Base-by-base conservation (phyloP, 2,888 invertebrate species). In the Polietes domitor region DNA sequence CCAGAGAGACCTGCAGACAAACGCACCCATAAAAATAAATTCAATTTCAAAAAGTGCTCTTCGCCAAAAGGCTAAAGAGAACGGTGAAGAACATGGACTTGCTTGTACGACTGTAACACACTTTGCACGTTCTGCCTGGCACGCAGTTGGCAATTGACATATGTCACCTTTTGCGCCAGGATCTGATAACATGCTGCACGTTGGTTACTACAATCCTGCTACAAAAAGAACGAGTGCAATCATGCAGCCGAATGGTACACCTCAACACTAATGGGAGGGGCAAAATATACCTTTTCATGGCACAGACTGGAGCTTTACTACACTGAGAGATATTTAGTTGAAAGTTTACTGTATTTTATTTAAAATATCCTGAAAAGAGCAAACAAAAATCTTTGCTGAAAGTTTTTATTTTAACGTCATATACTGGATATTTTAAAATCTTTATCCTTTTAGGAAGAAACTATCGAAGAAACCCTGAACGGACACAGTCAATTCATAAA, bases 61-160 rank as follows among this genome's bases (percentile, higher is more conserved):
- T 19, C 37, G 15, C 1, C n/a, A 47, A 47, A 2, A 21, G 9
- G 26, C 17, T 15, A 24, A 58, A 26, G 6, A 1, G 24, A 24
- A 58, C 15, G 3, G 50, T 3, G 21, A 26, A 24, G 15, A 37
- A 32, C 37, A 24, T n/a, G n/a, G 32, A 32, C 17, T 55, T 19
- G 55, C 37, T 24, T 10, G 17, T 24, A 17, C 63, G 58, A 68
- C 82, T 82, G 15, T 70, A 19, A 80, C 89, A 80, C 89, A 90
- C 85, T 90, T 90, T 80, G 81, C 81, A 61, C 86, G 85, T 63
- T 78, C 55, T 19, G 88, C 88, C 73, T 87, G 87, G 85, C 91
- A 90, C 3, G 76, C 78, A 80, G 88, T 89, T 80, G 89, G 73
- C 79, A 88, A 82, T n/a, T 86, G 84, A 71, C 76, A 87, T 77